Conservation (phyloP, 2,888 invertebrate species). For the Drosophila melanocephala region DNA sequence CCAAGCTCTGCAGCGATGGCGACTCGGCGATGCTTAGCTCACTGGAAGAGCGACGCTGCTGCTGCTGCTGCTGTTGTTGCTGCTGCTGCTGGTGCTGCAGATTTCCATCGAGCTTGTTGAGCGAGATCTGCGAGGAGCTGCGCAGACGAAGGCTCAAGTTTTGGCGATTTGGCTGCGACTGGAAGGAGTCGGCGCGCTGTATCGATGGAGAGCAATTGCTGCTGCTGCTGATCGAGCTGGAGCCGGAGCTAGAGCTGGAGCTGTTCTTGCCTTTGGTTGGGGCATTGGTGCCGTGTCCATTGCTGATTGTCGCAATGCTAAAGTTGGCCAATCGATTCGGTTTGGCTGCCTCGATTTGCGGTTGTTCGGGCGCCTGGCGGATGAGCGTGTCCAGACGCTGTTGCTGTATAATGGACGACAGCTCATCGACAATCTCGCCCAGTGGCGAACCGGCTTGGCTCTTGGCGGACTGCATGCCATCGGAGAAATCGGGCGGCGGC, state of each 20-base stretch:
- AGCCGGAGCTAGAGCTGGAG: constrained; percentile 6
- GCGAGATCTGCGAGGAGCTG: constrained; percentile 83
- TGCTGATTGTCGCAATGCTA: constrained; percentile 67
- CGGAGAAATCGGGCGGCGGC: constrained; percentile 84
- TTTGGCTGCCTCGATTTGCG: constrained; percentile 78
- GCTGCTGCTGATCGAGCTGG: constrained; percentile 23
- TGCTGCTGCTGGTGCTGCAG: constrained; percentile 56
- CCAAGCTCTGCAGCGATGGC: constrained; percentile 84
- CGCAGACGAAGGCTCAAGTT: constrained; percentile 50
- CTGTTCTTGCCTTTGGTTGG: neutral
- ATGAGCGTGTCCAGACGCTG: constrained; percentile 80
- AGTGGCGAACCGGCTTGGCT: constrained; percentile 58
- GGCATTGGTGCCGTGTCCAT: constrained; percentile 6
- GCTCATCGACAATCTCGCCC: constrained; percentile 81
- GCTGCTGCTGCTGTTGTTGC: constrained; percentile 42
- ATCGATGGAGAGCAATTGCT: constrained; percentile 42
- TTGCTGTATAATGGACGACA: constrained; percentile 77
- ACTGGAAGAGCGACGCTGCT: constrained; percentile 83
- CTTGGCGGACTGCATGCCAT: constrained; percentile 50
- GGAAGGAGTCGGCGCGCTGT: constrained; percentile 84
- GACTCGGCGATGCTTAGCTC: constrained; percentile 85
- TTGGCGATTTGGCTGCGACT: constrained; percentile 48
- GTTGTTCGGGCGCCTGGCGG: constrained; percentile 56
- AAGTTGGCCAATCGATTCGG: constrained; percentile 83
- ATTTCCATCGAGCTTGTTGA: constrained; percentile 71